Conservation (phyloP, 2,113 vertebrate species). For the Petroica traversi region DNA sequence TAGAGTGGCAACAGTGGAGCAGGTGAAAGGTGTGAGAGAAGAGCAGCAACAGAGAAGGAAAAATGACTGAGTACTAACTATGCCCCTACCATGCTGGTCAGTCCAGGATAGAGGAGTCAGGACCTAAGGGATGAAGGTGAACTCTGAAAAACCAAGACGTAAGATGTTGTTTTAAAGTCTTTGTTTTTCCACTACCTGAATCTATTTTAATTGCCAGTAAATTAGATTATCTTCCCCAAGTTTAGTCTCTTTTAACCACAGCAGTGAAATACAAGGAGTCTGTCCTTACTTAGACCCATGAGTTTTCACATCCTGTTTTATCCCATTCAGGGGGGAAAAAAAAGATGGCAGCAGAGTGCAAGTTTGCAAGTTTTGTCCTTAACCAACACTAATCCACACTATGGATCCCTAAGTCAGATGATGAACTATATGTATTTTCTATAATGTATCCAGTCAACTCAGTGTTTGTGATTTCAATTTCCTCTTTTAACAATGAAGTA, state of each 20-base stretch:
- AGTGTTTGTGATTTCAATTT: background rate
- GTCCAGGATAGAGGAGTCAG: accelerated
- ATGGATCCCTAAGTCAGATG: background rate
- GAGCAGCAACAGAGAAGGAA: background rate
- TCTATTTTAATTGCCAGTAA: background rate
- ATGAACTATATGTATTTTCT: background rate
- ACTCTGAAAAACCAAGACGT: background rate
- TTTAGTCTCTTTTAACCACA: background rate
- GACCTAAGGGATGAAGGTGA: background rate
- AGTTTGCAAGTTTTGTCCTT: background rate
- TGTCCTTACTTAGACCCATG: background rate
- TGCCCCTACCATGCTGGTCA: too few species aligned
- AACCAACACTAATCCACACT: background rate
- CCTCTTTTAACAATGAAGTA: background rate
- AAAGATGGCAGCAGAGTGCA: background rate
- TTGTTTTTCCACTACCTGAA: background rate
- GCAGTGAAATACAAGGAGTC: background rate
- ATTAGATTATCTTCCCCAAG: background rate
- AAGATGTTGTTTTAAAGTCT: background rate
- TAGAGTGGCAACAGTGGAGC: background rate
- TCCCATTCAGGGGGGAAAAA: background rate
- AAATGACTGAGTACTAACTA: background rate
- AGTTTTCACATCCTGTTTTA: background rate
- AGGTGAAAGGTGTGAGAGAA: background rate
- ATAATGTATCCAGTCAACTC: background rate